A percentile compares a stretch with the other conserved stretches of the same genome.
phyloP scores from a whole-genome alignment of 2,113 vertebrate species.

The Oncorhynchus nerka region DNA sequence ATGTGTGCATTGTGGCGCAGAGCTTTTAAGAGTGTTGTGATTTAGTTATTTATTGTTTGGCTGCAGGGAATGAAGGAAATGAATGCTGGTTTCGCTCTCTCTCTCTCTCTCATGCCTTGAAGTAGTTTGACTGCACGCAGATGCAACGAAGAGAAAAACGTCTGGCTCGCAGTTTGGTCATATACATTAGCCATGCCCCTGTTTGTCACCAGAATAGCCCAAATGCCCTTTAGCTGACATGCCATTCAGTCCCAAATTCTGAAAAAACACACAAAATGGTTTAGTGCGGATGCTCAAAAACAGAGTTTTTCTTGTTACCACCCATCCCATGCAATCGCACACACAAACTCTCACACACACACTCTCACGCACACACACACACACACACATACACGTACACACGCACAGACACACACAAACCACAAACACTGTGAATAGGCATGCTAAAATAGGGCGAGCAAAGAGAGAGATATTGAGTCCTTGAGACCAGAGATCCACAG shows the following conservation, averaged over 20 bases:
- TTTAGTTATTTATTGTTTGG: constrained; percentile 66
- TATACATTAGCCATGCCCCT: constrained; percentile 51
- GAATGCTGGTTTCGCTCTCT: constrained; percentile 45
- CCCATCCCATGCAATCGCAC: constrained; percentile 43
- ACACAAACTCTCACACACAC: neutral
- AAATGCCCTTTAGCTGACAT: constrained; percentile 61
- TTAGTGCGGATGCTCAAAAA: neutral
- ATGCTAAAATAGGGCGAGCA: too few relatives aligned
- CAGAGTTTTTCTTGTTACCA: neutral
- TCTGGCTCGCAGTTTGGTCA: constrained; percentile 47
- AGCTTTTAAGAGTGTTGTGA: constrained; percentile 63
- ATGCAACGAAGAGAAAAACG: constrained; percentile 25
- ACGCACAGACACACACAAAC: neutral
- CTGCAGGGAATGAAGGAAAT: constrained; percentile 49
- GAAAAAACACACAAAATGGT: constrained; percentile 23
- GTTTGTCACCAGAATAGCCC: constrained; percentile 59
- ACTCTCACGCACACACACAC: constrained; percentile 22
- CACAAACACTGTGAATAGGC: neutral
- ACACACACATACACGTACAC: constrained; percentile 13
- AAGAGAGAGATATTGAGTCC: too few relatives aligned
- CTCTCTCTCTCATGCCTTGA: constrained; percentile 51
- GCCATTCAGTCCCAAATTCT: constrained; percentile 29
- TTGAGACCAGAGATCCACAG: too few relatives aligned
- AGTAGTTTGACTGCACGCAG: constrained; percentile 51
- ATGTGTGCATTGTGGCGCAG: constrained; percentile 45